Base-by-base conservation (phyloP, 2,888 invertebrate genomes). In the Drosophila mimica region DNA sequence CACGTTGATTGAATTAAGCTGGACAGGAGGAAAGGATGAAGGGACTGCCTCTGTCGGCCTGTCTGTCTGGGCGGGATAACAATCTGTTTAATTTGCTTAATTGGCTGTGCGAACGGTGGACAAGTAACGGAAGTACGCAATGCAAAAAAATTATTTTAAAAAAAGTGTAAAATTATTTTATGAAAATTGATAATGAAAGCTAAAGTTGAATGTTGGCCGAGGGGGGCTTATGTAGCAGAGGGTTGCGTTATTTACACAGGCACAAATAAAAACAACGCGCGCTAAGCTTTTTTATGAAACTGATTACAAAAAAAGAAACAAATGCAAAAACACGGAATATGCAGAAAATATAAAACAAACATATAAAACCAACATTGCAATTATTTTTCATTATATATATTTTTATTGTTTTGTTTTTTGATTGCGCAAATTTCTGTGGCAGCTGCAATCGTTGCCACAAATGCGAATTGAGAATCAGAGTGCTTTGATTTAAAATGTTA, bases 1-100 rank as follows among this genome's bases (percentile, higher is more conserved):
- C 74, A 75, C 76, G 71, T 76, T 81, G 85, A 85, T 89, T 85
- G 73, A 83, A 89, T 85, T 87, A 87, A 79, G 71, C 80, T 69
- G 57, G 57, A 43, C 66, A 63, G 58, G 49, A 36, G 56, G 49
- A 28, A 28, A 17, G 28, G 49, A 25, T 17, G 9, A 17, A 49
- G 28, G 28, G 17, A 49, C n/a, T 7, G 30, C 15, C 25, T 8
- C 15, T 25, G 46, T 25, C 15, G 20, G 25, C 30, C 5, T 11
- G 9, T 17, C 46, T 60, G 83, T 81, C 81, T 82, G 70, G 81
- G 43, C 86, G 62, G 83, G 85, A 89, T 84, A 79, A 89, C 88
- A 85, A 85, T 89, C 90, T 81, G 76, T 82, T 86, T 88, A 89
- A 89, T 86, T 88, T 88, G 86, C 86, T 74, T 90, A 88, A 90